Conservation (phyloP, 92 coral and sea anemone species). For the Desmophyllum pertusum region DNA sequence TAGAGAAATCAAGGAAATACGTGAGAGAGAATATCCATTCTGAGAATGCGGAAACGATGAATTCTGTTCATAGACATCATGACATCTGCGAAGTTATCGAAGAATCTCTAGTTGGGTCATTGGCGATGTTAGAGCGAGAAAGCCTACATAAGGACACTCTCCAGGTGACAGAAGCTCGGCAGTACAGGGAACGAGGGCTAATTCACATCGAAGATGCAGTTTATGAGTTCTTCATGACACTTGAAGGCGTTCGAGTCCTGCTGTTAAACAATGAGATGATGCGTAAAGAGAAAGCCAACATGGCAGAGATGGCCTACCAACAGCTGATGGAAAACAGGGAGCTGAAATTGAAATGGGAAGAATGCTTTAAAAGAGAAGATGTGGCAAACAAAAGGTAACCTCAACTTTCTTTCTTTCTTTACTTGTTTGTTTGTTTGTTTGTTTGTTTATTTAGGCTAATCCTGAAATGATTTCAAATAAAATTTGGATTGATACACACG, state of each 20-base stretch:
- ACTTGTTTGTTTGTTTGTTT: too few relatives aligned
- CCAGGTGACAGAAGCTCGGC: constrained; percentile 19
- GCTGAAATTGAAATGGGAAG: not conserved
- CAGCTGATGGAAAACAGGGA: not conserved
- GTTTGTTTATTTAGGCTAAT: too few relatives aligned
- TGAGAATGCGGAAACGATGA: constrained; percentile 5
- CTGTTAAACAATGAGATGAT: not conserved
- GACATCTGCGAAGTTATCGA: constrained; percentile 25
- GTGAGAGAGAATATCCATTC: constrained; percentile 9
- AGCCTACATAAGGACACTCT: too few relatives aligned
- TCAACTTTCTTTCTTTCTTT: too few relatives aligned
- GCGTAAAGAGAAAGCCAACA: too few relatives aligned
- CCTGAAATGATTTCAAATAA: too few relatives aligned
- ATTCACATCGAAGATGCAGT: constrained; percentile 33
- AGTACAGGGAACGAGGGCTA: constrained; percentile 24
- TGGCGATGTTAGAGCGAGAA: not conserved
- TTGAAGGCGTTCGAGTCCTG: not conserved
- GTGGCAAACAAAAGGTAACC: not conserved
- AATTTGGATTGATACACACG: too few relatives aligned
- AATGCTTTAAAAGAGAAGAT: not conserved
- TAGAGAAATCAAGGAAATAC: constrained; percentile 16
- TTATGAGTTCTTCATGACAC: not conserved
- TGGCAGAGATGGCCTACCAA: not conserved
- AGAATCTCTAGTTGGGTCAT: constrained; percentile 19
- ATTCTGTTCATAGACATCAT: not conserved